Evolutionary conservation across 2,888 invertebrate species (phyloP).

Genomic region (Conops quadrifasciatus): DNA sequence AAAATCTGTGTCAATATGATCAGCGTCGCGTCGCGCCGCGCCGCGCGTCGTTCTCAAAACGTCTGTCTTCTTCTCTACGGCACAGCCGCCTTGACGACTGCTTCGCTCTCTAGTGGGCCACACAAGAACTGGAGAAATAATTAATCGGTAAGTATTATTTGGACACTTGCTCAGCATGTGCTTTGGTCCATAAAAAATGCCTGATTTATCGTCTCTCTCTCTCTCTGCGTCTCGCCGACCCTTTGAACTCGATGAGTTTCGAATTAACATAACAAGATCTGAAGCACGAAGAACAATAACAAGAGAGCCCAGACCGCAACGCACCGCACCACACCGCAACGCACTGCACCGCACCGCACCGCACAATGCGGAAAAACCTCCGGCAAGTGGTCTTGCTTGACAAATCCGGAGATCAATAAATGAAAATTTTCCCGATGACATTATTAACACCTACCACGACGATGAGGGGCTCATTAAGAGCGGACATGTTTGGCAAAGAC

Average conservation of each 20-base stretch:
- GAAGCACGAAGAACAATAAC: no score
- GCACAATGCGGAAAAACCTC: no score
- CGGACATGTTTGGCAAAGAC: not conserved
- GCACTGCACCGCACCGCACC: no score
- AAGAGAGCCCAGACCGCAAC: no score
- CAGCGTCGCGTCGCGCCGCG: no score
- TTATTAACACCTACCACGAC: constrained; percentile 19
- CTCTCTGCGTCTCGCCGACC: not conserved
- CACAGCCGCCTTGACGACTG: no score
- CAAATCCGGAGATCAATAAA: not conserved
- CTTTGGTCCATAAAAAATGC: not conserved
- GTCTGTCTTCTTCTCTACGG: no score
- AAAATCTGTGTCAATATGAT: no score
- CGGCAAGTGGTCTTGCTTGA: no score
- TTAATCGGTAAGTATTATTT: constrained; percentile 26
- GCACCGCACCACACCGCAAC: no score
- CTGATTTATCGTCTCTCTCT: not conserved
- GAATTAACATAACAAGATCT: constrained; percentile 21
- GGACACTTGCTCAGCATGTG: constrained; percentile 11
- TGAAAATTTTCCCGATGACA: not conserved
- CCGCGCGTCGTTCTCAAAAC: no score
- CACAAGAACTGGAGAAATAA: constrained; percentile 29
- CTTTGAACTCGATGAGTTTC: not conserved
- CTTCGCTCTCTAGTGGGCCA: constrained; percentile 13
- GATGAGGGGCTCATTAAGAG: not conserved